Base-by-base conservation (phyloP, 2,888 invertebrate genomes). In the Drosophila buzzatii region DNA sequence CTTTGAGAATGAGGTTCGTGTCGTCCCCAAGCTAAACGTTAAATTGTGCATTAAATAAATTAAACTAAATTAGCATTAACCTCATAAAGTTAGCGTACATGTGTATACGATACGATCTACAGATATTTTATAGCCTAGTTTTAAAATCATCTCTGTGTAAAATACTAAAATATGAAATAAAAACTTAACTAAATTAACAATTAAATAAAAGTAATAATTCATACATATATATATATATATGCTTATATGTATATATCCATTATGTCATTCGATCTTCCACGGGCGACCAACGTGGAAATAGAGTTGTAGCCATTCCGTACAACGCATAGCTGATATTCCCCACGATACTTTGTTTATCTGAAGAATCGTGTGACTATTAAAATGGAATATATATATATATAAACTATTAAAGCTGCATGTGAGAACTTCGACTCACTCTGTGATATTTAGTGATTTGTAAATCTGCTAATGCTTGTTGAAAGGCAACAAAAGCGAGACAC, bases 81-180 rank as follows among this genome's bases (percentile, higher is more conserved):
- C 69, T 55, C 41, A 35, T 35, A 52, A 68, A 75, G 51, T 37
- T 70, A 63, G 31, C 61, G 66, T 64, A 9, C 41, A 70, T 63
- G 64, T 76, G 84, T 85, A 85, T 88, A 88, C 84, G 85, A 85
- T 88, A 73, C 56, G 53, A 74, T 67, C 44, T 70, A 60, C 74
- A 74, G 64, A 74, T 74, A 85, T 70, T 71, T 63, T 72, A 73
- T 57, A 59, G 62, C 37, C 53, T 70, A 78, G 76, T 49, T 75
- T 75, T 18, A n/a, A 63, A 49, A 49, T 49, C 14, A 39, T 71
- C 59, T 76, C 42, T 79, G 65, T 78, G 80, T 79, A 78, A 76
- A 69, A 58, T 79, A 78, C 56, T 69, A 74, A 60, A 70, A 51
- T 9, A 68, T 33, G 2, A 55, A 52, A 56, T 37, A 66, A 45